These are phyloP conservation scores for Eupithecia subfuscata DNA, from an alignment of 2,888 invertebrate genomes.

Conservation along the genomic window DNA sequence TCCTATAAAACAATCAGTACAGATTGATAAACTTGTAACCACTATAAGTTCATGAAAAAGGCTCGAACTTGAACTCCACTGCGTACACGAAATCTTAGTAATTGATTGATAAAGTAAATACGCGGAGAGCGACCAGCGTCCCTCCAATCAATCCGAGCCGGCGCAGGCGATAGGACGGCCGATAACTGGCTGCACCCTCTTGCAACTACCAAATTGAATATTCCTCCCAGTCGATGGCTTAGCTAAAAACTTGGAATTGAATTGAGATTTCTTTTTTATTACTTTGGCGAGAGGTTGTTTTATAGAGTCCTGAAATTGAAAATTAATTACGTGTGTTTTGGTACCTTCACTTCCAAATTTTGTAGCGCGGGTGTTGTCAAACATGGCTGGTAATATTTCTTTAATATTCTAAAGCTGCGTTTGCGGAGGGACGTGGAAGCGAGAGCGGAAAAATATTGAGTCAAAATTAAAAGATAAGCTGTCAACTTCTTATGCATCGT, in stretches of 20 bases:
- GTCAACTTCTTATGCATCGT: neutral
- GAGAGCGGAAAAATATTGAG: neutral
- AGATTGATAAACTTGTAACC: neutral
- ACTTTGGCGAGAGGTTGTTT: neutral
- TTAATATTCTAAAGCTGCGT: neutral
- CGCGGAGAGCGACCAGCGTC: constrained; percentile 36
- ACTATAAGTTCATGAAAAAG: neutral
- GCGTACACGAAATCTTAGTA: constrained; percentile 23
- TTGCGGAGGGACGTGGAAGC: neutral
- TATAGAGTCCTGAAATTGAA: neutral
- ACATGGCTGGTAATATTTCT: neutral
- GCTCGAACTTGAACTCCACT: neutral
- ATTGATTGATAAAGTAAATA: constrained; percentile 57
- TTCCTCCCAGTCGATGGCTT: constrained; percentile 48
- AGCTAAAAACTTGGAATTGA: constrained; percentile 43
- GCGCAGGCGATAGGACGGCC: constrained; percentile 52
- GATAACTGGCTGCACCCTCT: constrained; percentile 65
- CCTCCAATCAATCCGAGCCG: constrained; percentile 58
- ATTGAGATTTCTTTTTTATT: constrained; percentile 28
- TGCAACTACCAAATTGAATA: constrained; percentile 69
- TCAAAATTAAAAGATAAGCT: neutral
- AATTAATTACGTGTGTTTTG: neutral
- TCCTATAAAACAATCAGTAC: neutral
- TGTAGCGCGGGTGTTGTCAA: neutral
- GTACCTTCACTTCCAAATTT: neutral